Evolutionary conservation across 1,140 invertebrate species (phyloP).

Genomic region (Riptortus pedestris): DNA sequence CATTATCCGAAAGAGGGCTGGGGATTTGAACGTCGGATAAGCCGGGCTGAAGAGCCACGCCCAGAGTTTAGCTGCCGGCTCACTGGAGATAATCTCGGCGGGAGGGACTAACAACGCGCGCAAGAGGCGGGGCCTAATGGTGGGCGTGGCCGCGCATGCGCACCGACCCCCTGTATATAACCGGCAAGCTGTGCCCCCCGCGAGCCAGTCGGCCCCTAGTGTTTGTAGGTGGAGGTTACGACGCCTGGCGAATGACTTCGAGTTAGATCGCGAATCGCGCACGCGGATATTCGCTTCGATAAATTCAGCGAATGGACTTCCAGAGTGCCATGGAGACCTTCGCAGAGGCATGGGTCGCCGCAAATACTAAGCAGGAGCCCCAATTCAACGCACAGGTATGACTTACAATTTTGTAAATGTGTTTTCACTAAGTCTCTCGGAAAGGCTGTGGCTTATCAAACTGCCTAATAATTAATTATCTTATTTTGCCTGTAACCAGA

Average conservation of each 20-base stretch:
- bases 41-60: conserved; percentile 1
- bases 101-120: not conserved
- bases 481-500: no score
- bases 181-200: not conserved
- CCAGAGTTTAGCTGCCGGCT: not conserved
- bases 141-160: not conserved
- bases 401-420: not conserved
- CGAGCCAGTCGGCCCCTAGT: not conserved
- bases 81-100: not conserved
- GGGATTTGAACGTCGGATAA: conserved; percentile 9
- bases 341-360: conserved; percentile 90
- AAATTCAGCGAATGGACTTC: conserved; percentile 67
- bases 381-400: conserved; percentile 43
- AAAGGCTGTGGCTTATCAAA: not conserved
- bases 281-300: no score
- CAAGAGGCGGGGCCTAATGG: not conserved
- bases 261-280: no score
- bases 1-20: no score
- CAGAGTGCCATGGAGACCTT: conserved; percentile 95
- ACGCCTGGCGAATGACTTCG: not conserved
- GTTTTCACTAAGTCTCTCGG: not conserved
- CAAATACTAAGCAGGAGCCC: conserved; percentile 59
- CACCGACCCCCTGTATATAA: not conserved
- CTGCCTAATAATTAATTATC: no score
- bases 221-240: not conserved